Base-by-base conservation (phyloP, 2,888 invertebrate species). In the Rhodophaea formosa region DNA sequence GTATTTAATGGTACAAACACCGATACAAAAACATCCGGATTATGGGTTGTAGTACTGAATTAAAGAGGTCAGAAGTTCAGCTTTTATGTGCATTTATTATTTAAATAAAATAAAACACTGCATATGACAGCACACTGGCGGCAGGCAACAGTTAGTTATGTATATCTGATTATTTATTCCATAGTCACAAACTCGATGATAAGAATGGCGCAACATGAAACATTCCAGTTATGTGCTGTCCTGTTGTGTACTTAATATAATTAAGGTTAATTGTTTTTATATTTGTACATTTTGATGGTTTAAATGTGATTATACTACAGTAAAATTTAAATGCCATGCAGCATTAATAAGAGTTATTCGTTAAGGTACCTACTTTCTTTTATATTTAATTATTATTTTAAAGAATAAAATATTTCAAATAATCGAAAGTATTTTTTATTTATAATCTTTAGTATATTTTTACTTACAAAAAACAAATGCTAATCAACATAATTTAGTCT, bases 151-250 rank as follows among this genome's bases (percentile, higher is more conserved):
- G 39, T 52, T 14, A 29, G 30, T 51, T n/a, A 51, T 16, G 12
- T 23, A 29, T 46, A 17, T 23, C 8, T 15, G 29, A 35, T 47
- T 57, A 52, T 57, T 53, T 47, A 42, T 56, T 29, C 2, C 54
- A 15, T 55, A 55, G 60, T 60, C 57, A 55, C 60, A 57, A 57
- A 60, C 52, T 46, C 46, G 57, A 61, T 55, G 64, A 60, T 45
- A 58, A 56, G 23, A 66, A 62, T 70, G 70, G 66, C 70, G 69
- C 68, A 74, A 76, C 73, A 68, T 65, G 59, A 72, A 79, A 87
- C 88, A 88, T 89, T 90, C 89, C 89, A 86, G 84, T 77, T 71
- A 71, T 79, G 85, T 88, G 87, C 88, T 88, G 89, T 87, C 85
- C 70, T 82, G 81, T 81, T 84, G 77, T 83, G 84, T 89, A 89